A percentile compares a stretch with the other conserved stretches of the same genome.
Evolutionary conservation across 2,113 vertebrate genomes (phyloP).

Genomic region (Clinocottus analis): DNA sequence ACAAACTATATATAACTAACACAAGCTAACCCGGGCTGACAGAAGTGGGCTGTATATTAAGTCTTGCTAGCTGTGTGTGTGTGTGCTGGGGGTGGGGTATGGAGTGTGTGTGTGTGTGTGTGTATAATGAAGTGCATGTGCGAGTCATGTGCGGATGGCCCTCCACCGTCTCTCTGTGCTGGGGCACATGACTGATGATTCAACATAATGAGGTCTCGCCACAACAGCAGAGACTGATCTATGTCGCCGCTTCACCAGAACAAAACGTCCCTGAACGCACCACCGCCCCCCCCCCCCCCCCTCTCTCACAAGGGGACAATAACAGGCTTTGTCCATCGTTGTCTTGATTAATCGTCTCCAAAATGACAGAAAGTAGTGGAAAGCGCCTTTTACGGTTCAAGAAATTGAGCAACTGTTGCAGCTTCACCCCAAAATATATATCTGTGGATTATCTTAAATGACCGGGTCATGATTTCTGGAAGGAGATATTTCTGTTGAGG

Average conservation of each 20-base stretch:
- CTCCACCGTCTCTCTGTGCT: slow-evolving; percentile 17
- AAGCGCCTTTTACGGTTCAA: neutral
- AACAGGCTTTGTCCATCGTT: neutral
- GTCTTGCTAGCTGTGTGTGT: slow-evolving; percentile 23
- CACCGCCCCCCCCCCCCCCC: slow-evolving; percentile 1
- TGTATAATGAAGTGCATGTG: slow-evolving; percentile 38
- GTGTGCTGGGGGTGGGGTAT: neutral
- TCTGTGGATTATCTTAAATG: neutral
- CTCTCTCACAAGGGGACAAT: slow-evolving; percentile 15
- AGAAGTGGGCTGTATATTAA: slow-evolving; percentile 42
- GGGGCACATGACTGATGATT: slow-evolving; percentile 47
- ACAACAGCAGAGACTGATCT: slow-evolving; percentile 35
- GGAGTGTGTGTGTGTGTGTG: neutral
- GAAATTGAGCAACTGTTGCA: neutral
- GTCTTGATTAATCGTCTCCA: neutral
- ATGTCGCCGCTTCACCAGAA: slow-evolving; percentile 45
- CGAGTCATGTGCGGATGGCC: slow-evolving; percentile 25
- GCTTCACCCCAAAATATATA: neutral
- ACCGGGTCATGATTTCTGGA: neutral
- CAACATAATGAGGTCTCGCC: slow-evolving; percentile 55
- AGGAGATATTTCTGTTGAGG: neutral
- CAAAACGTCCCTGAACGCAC: slow-evolving; percentile 32
- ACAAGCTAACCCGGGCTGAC: slow-evolving; percentile 47
- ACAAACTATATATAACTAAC: slow-evolving; percentile 34
- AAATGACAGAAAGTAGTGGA: neutral